Conservation (phyloP, 2,113 vertebrate genomes). For the Seriola dumerili region DNA sequence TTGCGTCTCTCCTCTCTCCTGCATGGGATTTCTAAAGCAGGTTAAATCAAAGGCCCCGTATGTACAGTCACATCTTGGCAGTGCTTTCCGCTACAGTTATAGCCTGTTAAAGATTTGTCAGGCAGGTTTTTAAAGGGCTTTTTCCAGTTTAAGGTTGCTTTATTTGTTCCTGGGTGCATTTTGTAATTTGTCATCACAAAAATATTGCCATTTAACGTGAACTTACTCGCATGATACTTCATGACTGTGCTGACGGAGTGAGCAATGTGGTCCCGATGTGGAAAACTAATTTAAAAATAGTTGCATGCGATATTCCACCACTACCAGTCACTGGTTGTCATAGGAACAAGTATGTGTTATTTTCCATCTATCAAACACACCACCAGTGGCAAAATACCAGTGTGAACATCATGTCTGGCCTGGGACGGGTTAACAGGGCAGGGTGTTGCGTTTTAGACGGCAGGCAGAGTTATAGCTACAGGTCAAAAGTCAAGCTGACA, state of each 20-base stretch:
- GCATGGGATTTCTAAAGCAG: slow-evolving; percentile 60
- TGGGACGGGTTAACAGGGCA: slow-evolving; percentile 52
- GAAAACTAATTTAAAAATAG: slow-evolving; percentile 59
- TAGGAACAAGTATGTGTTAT: slow-evolving; percentile 25
- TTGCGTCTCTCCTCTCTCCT: slow-evolving; percentile 44
- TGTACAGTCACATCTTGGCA: slow-evolving; percentile 45
- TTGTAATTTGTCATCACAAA: neutral
- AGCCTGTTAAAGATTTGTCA: slow-evolving; percentile 40
- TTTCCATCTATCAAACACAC: slow-evolving; percentile 36
- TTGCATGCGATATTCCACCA: slow-evolving; percentile 48
- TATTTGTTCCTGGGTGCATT: neutral
- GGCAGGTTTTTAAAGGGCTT: neutral
- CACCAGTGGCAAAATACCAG: slow-evolving; percentile 18
- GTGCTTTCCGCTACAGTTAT: slow-evolving; percentile 22
- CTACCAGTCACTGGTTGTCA: slow-evolving; percentile 11
- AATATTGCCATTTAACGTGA: neutral
- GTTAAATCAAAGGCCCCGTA: slow-evolving; percentile 61
- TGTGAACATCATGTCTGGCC: slow-evolving; percentile 44
- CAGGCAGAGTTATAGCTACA: slow-evolving; percentile 55
- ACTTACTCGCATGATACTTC: slow-evolving; percentile 55
- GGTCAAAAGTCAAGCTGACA: slow-evolving; percentile 73
- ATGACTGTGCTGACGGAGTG: slow-evolving; percentile 45
- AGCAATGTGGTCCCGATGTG: slow-evolving; percentile 20
- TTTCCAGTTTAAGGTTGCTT: neutral
- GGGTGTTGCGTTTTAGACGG: slow-evolving; percentile 29